Evolutionary conservation across 2,888 invertebrate genomes (phyloP).

Genomic region (Branchellion lobata): DNA sequence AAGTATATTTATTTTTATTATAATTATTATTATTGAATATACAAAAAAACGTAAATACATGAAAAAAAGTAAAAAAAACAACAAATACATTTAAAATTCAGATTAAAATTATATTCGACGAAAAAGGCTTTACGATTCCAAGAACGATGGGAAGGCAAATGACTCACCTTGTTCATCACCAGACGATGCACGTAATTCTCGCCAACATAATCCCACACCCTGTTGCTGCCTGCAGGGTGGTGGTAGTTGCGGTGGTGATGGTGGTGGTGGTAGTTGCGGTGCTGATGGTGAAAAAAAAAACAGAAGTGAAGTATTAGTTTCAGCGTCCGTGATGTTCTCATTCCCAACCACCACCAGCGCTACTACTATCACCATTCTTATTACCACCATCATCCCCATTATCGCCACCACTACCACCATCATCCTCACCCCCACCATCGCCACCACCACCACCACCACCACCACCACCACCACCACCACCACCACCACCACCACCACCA

Average conservation of each 20-base stretch:
- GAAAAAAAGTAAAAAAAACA: too few species aligned
- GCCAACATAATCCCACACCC: constrained; percentile 99
- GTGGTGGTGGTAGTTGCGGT: not conserved
- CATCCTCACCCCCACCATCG: not conserved
- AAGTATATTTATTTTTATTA: too few species aligned
- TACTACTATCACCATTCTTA: not conserved
- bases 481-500: too few species aligned
- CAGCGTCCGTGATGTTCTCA: too few species aligned
- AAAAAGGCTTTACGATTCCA: not conserved
- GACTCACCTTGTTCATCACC: constrained; percentile 92
- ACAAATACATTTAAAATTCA: too few species aligned
- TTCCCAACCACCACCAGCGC: too few species aligned
- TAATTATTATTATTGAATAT: too few species aligned
- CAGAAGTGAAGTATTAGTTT: too few species aligned
- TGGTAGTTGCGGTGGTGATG: constrained; percentile 34
- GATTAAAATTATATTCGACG: not conserved
- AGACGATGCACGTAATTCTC: constrained; percentile 94
- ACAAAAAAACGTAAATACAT: too few species aligned
- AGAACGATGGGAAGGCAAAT: not conserved
- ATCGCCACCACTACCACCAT: not conserved
- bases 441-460: too few species aligned
- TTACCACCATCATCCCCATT: not conserved
- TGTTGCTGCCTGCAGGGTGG: constrained; percentile 70
- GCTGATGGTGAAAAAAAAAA: too few species aligned
- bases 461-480: too few species aligned